Conservation (phyloP, 2,797 vertebrate genomes). For the Pogoniulus pusillus region DNA sequence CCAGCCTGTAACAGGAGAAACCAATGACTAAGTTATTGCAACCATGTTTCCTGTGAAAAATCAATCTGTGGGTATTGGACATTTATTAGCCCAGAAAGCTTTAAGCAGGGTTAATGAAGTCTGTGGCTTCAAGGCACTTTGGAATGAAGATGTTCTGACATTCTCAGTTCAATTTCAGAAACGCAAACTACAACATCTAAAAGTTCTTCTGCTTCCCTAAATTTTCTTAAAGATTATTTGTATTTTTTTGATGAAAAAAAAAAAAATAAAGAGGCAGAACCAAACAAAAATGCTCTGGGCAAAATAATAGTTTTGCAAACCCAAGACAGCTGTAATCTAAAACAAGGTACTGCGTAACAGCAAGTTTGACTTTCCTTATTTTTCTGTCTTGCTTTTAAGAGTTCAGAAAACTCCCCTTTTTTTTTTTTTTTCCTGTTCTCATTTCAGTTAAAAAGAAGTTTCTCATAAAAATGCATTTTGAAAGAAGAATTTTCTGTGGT, state of each 20-base stretch:
- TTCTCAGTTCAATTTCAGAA: neutral
- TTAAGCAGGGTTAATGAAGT: neutral
- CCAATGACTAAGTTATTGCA: neutral
- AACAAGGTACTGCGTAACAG: neutral
- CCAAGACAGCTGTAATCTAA: neutral
- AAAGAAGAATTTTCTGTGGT: neutral
- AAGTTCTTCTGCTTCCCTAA: neutral
- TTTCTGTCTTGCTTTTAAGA: neutral
- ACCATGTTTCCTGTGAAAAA: neutral
- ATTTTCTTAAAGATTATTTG: neutral
- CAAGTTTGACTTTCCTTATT: neutral
- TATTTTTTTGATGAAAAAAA: neutral
- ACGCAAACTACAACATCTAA: neutral
- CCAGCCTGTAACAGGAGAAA: neutral
- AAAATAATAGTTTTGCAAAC: neutral
- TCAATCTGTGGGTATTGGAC: neutral
- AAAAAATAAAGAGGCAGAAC: no score
- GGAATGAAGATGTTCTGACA: neutral
- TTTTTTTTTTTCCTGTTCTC: neutral
- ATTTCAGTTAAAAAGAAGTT: neutral
- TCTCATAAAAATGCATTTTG: neutral
- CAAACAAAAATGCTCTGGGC: accelerated
- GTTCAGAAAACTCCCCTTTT: neutral
- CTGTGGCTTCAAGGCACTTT: neutral
- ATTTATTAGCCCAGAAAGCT: neutral